A percentile compares a stretch with the other conserved stretches of the same genome.
Evolutionary conservation across 2,797 vertebrate species (phyloP).

Genomic region (Spizella passerina): DNA sequence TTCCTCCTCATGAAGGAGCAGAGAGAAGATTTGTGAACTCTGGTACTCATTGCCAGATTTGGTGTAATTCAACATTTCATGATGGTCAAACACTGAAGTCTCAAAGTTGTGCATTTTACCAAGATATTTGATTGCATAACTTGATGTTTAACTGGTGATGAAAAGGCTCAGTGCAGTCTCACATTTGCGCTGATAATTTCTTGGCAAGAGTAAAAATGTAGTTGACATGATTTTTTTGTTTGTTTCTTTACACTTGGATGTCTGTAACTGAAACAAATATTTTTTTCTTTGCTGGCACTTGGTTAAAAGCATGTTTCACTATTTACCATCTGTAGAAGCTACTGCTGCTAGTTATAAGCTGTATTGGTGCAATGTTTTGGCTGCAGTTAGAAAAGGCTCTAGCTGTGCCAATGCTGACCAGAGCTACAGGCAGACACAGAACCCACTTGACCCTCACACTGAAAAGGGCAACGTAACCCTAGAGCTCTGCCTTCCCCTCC

Average conservation of each 20-base stretch:
- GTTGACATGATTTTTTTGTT: neutral
- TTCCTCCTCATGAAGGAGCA: neutral
- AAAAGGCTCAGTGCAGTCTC: neutral
- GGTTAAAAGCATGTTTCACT: neutral
- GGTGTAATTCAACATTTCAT: neutral
- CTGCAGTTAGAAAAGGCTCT: neutral
- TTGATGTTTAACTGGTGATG: neutral
- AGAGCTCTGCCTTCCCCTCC: neutral
- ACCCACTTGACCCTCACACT: neutral
- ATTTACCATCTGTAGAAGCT: neutral
- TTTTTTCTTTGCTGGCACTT: neutral
- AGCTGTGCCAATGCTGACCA: neutral
- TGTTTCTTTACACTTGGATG: neutral
- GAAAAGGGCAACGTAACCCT: neutral
- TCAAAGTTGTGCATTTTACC: neutral
- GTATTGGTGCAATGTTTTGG: neutral
- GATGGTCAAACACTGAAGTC: neutral
- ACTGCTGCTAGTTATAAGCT: neutral
- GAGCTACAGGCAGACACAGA: neutral
- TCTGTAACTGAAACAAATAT: neutral
- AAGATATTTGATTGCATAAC: neutral
- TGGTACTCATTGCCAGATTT: neutral
- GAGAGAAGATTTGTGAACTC: neutral
- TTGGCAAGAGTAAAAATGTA: neutral
- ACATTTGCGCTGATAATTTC: neutral